A percentile compares a stretch with the other conserved stretches of the same genome.
Conservation (phyloP, 1,140 invertebrate species). For the Trichonephila clavata region DNA sequence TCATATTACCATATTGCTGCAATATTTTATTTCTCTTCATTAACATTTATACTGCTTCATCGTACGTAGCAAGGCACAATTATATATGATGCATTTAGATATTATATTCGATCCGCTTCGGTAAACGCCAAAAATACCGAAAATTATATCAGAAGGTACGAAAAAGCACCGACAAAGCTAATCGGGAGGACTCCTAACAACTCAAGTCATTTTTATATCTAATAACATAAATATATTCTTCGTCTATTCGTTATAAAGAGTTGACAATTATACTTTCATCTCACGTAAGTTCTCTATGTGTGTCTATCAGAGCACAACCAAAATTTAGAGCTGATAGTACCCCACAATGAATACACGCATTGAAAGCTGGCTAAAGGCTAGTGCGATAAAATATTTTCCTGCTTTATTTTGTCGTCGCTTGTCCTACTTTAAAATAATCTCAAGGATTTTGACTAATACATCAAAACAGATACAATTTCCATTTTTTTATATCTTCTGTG, state of each 20-base stretch:
- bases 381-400: neutral
- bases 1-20: too few species aligned
- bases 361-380: neutral
- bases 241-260: neutral
- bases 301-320: neutral
- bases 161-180: neutral
- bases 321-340: neutral
- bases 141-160: neutral
- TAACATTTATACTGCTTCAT: too few species aligned
- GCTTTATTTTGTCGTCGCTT: neutral
- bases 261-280: neutral
- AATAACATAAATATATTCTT: neutral
- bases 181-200: neutral
- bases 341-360: neutral
- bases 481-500: neutral
- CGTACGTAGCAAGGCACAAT: too few species aligned
- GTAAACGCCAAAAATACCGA: neutral
- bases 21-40: too few species aligned
- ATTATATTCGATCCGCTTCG: slow-evolving; percentile 6
- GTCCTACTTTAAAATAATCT: neutral
- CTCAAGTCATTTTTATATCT: neutral
- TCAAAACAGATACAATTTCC: neutral
- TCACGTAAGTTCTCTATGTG: neutral
- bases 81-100: neutral
- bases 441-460: neutral